Percentiles rank a stretch among this genome's conserved stretches.
phyloP scores from a whole-genome alignment of 2,797 vertebrate genomes.

The Sebastes aleutianus region DNA sequence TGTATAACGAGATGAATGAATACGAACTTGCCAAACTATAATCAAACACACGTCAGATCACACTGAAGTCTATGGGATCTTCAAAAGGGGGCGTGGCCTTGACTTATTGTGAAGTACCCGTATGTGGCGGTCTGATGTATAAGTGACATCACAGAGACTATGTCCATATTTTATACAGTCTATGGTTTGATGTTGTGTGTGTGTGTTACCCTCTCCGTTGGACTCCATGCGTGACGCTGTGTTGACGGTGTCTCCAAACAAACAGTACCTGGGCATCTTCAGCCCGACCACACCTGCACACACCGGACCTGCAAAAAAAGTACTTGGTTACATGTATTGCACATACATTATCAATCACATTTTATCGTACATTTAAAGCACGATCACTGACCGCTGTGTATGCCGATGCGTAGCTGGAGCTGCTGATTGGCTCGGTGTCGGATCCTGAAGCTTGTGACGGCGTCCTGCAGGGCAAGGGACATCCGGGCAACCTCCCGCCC shows the following conservation, averaged over 20 bases:
- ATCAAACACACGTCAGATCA: no score
- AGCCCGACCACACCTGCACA: constrained; percentile 82
- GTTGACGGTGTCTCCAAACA: constrained; percentile 84
- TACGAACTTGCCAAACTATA: no score
- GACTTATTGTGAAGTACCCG: no score
- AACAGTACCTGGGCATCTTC: constrained; percentile 85
- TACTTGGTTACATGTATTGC: no score
- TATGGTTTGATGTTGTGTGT: background rate
- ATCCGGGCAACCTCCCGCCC: constrained; percentile 88
- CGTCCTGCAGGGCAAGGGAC: constrained; percentile 88
- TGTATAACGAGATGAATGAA: no score
- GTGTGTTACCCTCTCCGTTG: constrained; percentile 74
- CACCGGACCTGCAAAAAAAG: constrained; percentile 71
- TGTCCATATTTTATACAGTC: no score
- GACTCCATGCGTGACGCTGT: constrained; percentile 83
- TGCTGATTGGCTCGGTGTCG: constrained; percentile 87
- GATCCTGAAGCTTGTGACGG: constrained; percentile 87
- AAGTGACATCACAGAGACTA: no score
- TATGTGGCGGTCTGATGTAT: no score
- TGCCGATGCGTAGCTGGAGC: constrained; percentile 87
- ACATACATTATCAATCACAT: no score
- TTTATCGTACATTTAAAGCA: background rate
- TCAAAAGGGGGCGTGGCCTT: no score
- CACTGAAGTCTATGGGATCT: no score
- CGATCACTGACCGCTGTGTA: constrained; percentile 83